Conservation (phyloP, 2,888 invertebrate genomes). For the Zaprionus bogoriensis region DNA sequence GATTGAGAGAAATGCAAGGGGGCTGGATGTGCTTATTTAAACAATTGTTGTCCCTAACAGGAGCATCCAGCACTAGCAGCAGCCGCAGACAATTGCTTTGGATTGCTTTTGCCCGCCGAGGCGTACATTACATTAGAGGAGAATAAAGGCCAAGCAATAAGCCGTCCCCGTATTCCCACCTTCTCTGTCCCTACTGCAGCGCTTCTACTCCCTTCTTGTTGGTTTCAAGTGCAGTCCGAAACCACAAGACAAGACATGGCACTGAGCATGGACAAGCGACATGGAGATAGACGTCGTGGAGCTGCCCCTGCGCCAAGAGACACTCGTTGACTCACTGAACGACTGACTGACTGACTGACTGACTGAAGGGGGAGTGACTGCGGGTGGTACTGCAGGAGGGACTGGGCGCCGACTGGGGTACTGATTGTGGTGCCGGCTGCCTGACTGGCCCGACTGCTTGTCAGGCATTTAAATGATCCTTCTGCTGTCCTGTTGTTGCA, state of each 20-base stretch:
- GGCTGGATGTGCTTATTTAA: constrained; percentile 48
- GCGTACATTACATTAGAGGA: constrained; percentile 58
- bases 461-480: constrained; percentile 53
- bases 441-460: constrained; percentile 10
- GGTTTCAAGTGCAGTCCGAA: constrained; percentile 56
- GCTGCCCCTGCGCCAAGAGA: constrained; percentile 16
- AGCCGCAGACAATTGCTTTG: constrained; percentile 55
- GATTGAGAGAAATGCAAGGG: not conserved
- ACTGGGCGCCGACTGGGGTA: too few relatives aligned
- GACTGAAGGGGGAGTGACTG: too few relatives aligned
- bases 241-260: constrained; percentile 55
- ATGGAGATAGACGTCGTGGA: constrained; percentile 6
- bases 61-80: constrained; percentile 10
- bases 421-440: not conserved
- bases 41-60: constrained; percentile 54
- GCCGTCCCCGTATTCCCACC: not conserved
- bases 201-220: constrained; percentile 3
- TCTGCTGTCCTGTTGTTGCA: constrained; percentile 40
- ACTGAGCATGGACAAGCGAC: constrained; percentile 23
- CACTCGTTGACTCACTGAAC: constrained; percentile 10
- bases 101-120: constrained; percentile 53
- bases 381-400: not conserved
- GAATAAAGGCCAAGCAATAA: constrained; percentile 38
- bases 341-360: constrained; percentile 4
- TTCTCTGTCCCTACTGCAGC: not conserved